A percentile compares a stretch with the other conserved stretches of the same genome.
Conservation (phyloP, 1,140 invertebrate species). For the Chironomus tepperi region DNA sequence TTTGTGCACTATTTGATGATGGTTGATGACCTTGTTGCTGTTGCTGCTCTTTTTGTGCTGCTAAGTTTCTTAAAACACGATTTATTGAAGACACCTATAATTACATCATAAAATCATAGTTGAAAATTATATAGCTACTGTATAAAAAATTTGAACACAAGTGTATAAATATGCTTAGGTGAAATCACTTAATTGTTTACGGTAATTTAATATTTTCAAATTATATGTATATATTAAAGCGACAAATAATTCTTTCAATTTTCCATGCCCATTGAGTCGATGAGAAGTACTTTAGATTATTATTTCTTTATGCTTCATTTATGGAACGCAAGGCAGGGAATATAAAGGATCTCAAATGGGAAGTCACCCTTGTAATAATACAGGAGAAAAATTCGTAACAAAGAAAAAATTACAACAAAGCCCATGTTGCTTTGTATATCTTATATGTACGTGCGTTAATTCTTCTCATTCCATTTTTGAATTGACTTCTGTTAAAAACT, state of each 20-base stretch:
- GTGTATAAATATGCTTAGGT: not conserved
- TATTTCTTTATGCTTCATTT: slow-evolving; percentile 18
- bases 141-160: not conserved
- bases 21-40: slow-evolving; percentile 35
- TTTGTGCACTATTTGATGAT: slow-evolving; percentile 12
- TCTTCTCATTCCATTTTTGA: too few species aligned
- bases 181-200: slow-evolving; percentile 21
- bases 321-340: slow-evolving; percentile 3
- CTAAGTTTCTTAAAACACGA: slow-evolving; percentile 89
- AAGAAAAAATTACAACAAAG: slow-evolving; percentile 1
- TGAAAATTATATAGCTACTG: not conserved
- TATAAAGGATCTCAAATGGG: not conserved
- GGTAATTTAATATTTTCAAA: slow-evolving; percentile 18
- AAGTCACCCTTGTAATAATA: slow-evolving; percentile 5
- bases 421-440: slow-evolving; percentile 7
- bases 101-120: not conserved
- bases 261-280: slow-evolving; percentile 19
- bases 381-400: not conserved
- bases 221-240: not conserved
- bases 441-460: too few species aligned
- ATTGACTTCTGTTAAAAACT: too few species aligned
- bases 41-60: slow-evolving; percentile 79
- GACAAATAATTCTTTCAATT: slow-evolving; percentile 8
- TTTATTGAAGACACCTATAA: slow-evolving; percentile 96
- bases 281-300: not conserved